Percentiles rank a stretch among this genome's conserved stretches.
These are phyloP conservation scores for Numida meleagris DNA, from an alignment of 2,113 vertebrate species.

Conservation along the genomic window DNA sequence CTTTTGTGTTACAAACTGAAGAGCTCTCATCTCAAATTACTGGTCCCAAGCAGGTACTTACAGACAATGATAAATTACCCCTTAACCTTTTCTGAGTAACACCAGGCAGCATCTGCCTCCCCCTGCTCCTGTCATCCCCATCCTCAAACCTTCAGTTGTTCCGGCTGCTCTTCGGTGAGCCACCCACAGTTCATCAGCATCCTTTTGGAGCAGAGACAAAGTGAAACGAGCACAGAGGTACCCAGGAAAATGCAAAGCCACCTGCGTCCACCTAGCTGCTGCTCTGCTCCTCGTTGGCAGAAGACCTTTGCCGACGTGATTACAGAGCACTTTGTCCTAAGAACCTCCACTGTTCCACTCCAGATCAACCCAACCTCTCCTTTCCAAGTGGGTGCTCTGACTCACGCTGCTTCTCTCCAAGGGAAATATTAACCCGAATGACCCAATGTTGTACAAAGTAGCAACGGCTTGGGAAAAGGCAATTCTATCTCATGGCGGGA, in stretches of 20 bases:
- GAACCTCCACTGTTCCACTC: neutral
- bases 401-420: rapidly evolving
- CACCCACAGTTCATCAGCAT: neutral
- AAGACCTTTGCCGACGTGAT: rapidly evolving
- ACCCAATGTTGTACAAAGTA: neutral
- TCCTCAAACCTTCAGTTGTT: neutral
- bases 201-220: neutral
- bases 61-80: neutral
- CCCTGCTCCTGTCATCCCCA: neutral
- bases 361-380: neutral
- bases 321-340: rapidly evolving
- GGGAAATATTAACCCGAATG: neutral
- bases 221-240: neutral
- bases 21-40: neutral
- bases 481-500: neutral
- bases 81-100: neutral
- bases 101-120: neutral
- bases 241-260: neutral
- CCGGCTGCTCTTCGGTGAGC: neutral
- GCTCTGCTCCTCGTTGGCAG: neutral
- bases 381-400: neutral
- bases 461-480: neutral
- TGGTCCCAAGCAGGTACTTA: neutral
- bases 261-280: neutral
- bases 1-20: neutral